Evolutionary conservation across 1,140 invertebrate genomes (phyloP).

Genomic region (Hetaerina americana): DNA sequence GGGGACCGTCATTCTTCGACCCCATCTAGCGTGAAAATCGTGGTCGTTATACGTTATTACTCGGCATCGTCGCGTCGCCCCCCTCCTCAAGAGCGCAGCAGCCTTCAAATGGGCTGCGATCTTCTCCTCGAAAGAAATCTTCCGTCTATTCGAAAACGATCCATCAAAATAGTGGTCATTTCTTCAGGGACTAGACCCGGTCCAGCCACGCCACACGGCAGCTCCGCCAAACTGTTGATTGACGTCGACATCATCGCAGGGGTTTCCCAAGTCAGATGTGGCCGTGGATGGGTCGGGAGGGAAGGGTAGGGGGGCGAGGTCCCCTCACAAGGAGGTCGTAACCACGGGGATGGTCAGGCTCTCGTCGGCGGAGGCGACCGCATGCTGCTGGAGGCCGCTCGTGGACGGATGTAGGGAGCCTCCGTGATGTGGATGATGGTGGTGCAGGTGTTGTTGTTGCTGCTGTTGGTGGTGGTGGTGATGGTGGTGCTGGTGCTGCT

Average conservation of each 20-base stretch:
- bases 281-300: background rate
- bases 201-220: background rate
- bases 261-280: too few relatives aligned
- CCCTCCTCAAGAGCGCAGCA: background rate
- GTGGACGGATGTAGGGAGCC: background rate
- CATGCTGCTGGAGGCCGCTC: background rate
- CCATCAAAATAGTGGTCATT: background rate
- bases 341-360: background rate
- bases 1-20: too few relatives aligned
- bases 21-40: too few relatives aligned
- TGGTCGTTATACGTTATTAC: too few relatives aligned
- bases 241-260: background rate
- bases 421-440: conserved; percentile 3
- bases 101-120: too few relatives aligned
- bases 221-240: background rate
- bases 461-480: background rate
- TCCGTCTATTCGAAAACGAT: background rate
- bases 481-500: background rate
- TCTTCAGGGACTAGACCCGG: background rate
- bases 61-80: too few relatives aligned
- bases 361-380: background rate
- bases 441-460: conserved; percentile 5
- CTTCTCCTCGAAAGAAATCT: too few relatives aligned
- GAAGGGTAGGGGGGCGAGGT: background rate
- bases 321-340: conserved; percentile 1